Base-by-base conservation (phyloP, 1,140 invertebrate species). In the Mylabris phalerata region DNA sequence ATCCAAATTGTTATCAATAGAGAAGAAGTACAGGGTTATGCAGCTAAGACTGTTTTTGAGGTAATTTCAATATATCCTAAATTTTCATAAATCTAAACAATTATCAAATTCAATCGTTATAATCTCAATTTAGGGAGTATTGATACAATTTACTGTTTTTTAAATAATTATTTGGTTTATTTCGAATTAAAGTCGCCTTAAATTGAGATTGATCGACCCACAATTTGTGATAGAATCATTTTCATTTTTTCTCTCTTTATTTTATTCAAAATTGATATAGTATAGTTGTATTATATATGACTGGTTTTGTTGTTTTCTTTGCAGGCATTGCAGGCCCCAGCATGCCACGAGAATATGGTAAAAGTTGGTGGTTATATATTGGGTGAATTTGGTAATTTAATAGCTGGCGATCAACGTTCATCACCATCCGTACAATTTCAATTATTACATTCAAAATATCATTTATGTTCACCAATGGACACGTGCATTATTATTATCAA, bases 301-400 rank as follows among this genome's bases (percentile, higher is more conserved):
- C 48, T 55, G 19, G 46, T 45, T 11, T 38, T 44, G 7, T 2
- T 32, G 7, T 32, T 32, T 5, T 5, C 0, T 32, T 32, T 52
- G 49, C 48, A 89, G 85, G 92, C 96, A 60, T 76, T 99, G 47
- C 95, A 98, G 82, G 95, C 95, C 44, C 94, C 95, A 26, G 95
- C 97, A 48, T 99, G 97, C 74, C 98, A 99, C 77, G 98, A 99
- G 80, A 99, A 99, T 75, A 99, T 99, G 97, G 97, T 99, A 0
- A 99, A 99, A 85, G 98, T 99, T 45, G 97, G 97, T 50, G 98
- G 96, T 26, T 99, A 99, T 68, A 98, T 99, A 68, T 80, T 99
- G 43, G 98, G 98, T 54, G 98, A 99, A 79, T 99, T 99, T 81
- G 98, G 98, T 27, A 99, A 99, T 80, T 82, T 99, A 24, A 99